Evolutionary conservation across 2,888 invertebrate species (phyloP), one percentile per base, ranked within the genome.

Genomic region (Agrochola circellaris): DNA sequence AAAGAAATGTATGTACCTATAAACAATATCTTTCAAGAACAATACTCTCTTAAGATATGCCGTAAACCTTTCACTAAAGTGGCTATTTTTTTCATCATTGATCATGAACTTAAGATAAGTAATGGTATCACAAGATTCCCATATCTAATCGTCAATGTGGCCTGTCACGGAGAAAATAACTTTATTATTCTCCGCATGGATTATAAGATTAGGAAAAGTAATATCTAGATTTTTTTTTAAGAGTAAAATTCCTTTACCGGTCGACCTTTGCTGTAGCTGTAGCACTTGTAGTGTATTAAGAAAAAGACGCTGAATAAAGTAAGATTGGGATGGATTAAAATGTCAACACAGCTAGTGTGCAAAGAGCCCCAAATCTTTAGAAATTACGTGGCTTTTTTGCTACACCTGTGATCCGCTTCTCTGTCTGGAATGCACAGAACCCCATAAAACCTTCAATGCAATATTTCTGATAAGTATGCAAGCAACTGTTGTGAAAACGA

Each of bases 71-170:
- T 23, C 1, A 15, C n/a, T 82, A 71, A 58, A 13, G 15, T 51
- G 48, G 2, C 8, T 69, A 17, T 48, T 51, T 58, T 70, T 58
- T 70, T 73, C 62, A 81, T 56, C 66, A 61, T 69, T 72, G 81
- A 77, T 77, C 81, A 70, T 82, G 79, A 79, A 78, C 68, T 82
- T 26, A 38, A 42, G 64, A 75, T 71, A 72, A 42, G 17, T 71
- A 73, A 34, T 51, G 34, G 51, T 75, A 79, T 73, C 66, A 58
- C 13, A 6, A 71, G 66, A 81, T 73, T 38, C 17, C 11, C 6
- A 20, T 64, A 80, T 82, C 86, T 83, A 45, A 82, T 85, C 73
- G 34, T 56, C 60, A 64, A 61, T 45, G 26, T 45, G 26, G 15
- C 13, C 38, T 42, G 17, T 34, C 7, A 64, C 26, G 17, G n/a